phyloP scores from a whole-genome alignment of 1,140 invertebrate species.

The Drosophila takahashii region DNA sequence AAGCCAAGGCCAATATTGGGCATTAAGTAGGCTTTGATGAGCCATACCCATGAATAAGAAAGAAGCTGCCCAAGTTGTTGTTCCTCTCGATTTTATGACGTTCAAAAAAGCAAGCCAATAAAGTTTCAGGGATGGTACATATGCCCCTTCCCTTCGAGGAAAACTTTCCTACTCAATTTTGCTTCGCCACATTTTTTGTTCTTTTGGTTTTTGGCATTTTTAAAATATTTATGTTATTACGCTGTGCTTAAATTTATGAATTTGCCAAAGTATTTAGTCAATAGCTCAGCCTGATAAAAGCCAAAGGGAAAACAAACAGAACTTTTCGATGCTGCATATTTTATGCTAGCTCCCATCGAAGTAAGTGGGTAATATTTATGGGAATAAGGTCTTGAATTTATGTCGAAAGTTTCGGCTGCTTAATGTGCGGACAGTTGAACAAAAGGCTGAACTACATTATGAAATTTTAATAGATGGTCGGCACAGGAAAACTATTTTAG shows the following conservation, averaged over 20 bases:
- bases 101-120: conserved; percentile 75
- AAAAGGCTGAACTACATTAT: conserved; percentile 20
- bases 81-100: conserved; percentile 34
- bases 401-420: conserved; percentile 64
- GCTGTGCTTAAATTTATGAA: conserved; percentile 76
- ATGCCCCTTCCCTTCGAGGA: conserved; percentile 9
- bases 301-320: conserved; percentile 34
- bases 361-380: conserved; percentile 67
- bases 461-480: conserved; percentile 55
- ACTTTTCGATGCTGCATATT: conserved; percentile 63
- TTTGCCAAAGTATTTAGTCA: conserved; percentile 82
- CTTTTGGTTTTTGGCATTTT: conserved; percentile 40
- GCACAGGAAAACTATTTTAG: conserved; percentile 16
- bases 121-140: conserved; percentile 40
- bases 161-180: conserved; percentile 78
- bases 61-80: conserved; percentile 41
- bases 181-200: conserved; percentile 45
- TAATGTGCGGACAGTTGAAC: conserved; percentile 60
- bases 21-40: conserved; percentile 81
- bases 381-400: conserved; percentile 60
- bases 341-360: conserved; percentile 61
- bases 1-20: conserved; percentile 69
- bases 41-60: conserved; percentile 75
- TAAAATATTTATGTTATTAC: conserved; percentile 79
- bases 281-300: conserved; percentile 59